phyloP scores from a whole-genome alignment of 92 coral and sea anemone genomes.

The Heteractis magnifica region DNA sequence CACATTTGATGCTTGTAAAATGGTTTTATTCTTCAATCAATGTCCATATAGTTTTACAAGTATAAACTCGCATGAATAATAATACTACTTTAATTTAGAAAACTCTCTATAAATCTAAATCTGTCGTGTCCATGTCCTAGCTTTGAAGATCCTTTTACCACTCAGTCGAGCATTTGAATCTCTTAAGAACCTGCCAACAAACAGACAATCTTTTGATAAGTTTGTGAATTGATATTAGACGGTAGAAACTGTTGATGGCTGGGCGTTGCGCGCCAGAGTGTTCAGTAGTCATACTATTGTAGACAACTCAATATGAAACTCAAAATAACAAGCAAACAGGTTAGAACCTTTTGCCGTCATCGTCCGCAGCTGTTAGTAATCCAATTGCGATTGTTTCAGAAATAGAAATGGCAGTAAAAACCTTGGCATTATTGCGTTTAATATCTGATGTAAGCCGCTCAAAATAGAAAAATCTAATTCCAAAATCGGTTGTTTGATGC shows the following conservation, averaged over 20 bases:
- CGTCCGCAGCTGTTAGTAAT: too few species aligned
- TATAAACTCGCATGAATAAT: background rate
- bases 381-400: too few species aligned
- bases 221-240: background rate
- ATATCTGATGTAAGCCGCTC: too few species aligned
- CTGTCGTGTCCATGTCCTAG: background rate
- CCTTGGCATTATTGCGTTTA: too few species aligned
- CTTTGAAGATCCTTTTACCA: background rate
- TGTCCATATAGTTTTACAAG: background rate
- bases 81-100: background rate
- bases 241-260: background rate
- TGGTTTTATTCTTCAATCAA: background rate
- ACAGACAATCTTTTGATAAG: background rate
- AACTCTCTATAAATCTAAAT: background rate
- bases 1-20: background rate
- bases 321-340: background rate
- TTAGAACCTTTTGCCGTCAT: too few species aligned
- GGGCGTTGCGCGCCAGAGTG: background rate
- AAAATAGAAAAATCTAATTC: too few species aligned
- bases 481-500: too few species aligned
- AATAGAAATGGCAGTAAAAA: too few species aligned
- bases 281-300: background rate
- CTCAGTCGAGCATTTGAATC: background rate
- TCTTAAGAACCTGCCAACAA: background rate
- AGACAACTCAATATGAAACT: background rate